Evolutionary conservation across 2,888 invertebrate genomes (phyloP).

Genomic region (Cactoblastis cactorum): DNA sequence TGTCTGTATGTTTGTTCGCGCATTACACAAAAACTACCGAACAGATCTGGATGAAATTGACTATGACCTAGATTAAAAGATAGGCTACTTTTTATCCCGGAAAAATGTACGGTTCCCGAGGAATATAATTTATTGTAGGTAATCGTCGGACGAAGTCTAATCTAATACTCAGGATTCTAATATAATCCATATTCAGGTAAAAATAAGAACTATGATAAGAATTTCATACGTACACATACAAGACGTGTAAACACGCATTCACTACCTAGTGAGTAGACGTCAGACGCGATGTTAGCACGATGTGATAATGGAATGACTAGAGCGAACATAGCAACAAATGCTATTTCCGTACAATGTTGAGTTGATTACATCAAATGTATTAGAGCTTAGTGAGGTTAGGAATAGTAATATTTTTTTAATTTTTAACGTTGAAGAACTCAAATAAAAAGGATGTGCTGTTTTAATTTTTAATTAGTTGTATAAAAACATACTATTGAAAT

Average conservation of each 20-base stretch:
- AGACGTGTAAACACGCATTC: background rate
- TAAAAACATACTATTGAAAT: too few species aligned
- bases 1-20: too few species aligned
- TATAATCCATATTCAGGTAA: background rate
- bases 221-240: background rate
- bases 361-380: conserved; percentile 35
- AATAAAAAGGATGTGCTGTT: background rate
- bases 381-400: conserved; percentile 40
- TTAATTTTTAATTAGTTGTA: background rate
- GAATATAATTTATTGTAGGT: too few species aligned
- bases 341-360: conserved; percentile 29
- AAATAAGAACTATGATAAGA: background rate
- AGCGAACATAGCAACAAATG: conserved; percentile 38
- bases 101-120: too few species aligned
- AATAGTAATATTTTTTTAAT: background rate
- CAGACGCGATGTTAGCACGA: conserved; percentile 11
- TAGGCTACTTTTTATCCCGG: too few species aligned
- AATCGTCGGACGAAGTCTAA: too few species aligned
- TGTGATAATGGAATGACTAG: conserved; percentile 15
- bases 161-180: too few species aligned
- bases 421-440: background rate
- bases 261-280: background rate
- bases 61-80: too few species aligned
- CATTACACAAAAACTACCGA: too few species aligned
- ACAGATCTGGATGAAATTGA: too few species aligned